Conservation (phyloP, 92 coral and sea anemone species). For the Epizoanthus scotinus region DNA sequence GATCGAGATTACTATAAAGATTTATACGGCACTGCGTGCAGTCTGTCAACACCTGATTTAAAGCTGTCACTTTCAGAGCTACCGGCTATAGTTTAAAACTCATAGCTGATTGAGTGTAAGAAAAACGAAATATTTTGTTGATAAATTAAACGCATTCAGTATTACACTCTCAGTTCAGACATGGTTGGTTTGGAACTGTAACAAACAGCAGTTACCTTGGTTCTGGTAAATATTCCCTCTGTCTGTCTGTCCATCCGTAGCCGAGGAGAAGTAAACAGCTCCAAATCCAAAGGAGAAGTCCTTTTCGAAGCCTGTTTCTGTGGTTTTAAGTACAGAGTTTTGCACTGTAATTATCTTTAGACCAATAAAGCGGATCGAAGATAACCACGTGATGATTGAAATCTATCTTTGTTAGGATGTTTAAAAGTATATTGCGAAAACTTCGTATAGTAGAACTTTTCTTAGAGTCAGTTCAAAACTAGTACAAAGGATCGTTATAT, state of each 20-base stretch:
- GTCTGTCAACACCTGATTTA: too few relatives aligned
- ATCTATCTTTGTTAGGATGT: neutral
- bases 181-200: neutral
- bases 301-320: neutral
- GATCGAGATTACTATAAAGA: too few relatives aligned
- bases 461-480: neutral
- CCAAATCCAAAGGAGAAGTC: neutral
- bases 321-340: neutral
- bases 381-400: neutral
- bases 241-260: neutral
- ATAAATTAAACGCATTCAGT: too few relatives aligned
- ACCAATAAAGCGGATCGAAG: slow-evolving; percentile 8
- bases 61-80: too few relatives aligned
- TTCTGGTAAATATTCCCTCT: neutral
- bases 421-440: neutral
- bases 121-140: too few relatives aligned
- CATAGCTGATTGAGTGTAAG: too few relatives aligned
- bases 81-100: too few relatives aligned
- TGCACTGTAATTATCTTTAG: neutral
- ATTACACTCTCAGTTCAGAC: too few relatives aligned
- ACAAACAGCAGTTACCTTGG: slow-evolving; percentile 23
- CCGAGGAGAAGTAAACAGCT: neutral
- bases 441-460: neutral
- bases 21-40: too few relatives aligned
- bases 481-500: neutral